Conservation (phyloP, 2,113 vertebrate genomes). For the Oceanodroma tethys region DNA sequence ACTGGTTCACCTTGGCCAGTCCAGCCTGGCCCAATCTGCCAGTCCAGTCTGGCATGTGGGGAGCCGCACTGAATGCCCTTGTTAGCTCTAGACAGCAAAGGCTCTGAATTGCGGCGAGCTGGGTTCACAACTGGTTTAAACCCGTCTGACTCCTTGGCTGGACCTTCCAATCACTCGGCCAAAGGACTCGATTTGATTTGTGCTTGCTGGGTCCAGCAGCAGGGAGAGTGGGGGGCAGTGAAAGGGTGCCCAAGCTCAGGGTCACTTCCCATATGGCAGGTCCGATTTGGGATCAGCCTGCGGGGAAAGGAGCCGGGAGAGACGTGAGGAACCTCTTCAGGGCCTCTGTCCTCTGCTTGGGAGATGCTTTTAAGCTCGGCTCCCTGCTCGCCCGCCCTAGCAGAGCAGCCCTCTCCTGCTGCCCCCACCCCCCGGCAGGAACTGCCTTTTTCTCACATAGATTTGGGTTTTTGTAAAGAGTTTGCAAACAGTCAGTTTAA, state of each 20-base stretch:
- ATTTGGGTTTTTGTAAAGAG: neutral
- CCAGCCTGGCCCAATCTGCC: neutral
- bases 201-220: neutral
- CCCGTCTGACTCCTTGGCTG: neutral
- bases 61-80: neutral
- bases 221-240: accelerated
- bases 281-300: neutral
- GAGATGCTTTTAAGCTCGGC: neutral
- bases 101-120: neutral
- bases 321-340: neutral
- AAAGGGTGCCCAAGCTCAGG: neutral
- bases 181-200: neutral
- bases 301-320: neutral
- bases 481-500: neutral
- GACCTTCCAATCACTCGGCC: accelerated
- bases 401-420: neutral
- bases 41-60: neutral
- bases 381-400: neutral
- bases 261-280: neutral
- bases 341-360: neutral
- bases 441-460: neutral
- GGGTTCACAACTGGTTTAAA: neutral
- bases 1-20: neutral
- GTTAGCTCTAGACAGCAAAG: neutral
- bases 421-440: neutral